Evolutionary conservation across 2,797 vertebrate species (phyloP), one percentile per base, ranked within the genome.

Genomic region (Schizopygopsis pylzovi): DNA sequence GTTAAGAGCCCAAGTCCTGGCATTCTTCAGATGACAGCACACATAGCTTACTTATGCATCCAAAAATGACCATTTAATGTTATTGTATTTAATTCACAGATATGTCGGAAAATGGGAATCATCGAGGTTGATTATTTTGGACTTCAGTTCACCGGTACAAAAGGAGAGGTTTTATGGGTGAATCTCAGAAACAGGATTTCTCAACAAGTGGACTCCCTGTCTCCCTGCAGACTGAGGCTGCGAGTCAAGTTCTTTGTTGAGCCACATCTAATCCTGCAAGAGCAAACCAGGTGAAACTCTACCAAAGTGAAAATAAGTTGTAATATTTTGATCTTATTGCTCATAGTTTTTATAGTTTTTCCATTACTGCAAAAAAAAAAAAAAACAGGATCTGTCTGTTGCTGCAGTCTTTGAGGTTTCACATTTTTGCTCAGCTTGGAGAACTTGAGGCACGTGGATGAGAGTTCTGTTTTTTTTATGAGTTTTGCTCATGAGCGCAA

Each of bases 101-200:
- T 97, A 85, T 97, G 96, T 91, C 93, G 94, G 70, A 94, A 95
- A 82, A 72, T 97, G 90, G 96, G 96, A 15, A 96, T 97, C 89
- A 96, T 97, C 91, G 96, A 97, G 92, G 95, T 96, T 77, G 96
- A 97, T 93, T 97, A 97, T 92, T 96, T 97, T 91, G 96, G 96
- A 86, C 95, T 97, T 85, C 96, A 97, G 82, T 96, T 96, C 91
- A 95, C 92, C 22, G 96, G 96, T 80, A 96, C 90, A 90, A 96
- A 96, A 93, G 96, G 96, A 52, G 96, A 97, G 88, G 96, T 91
- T 87, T 93, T 96, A 39, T 97, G 96, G 96, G 91, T 97, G 85
- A 97, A 97, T 92, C 91, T 97, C 91, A 95, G 96, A 89, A 97
- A 97, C 90, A 94, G 96, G 85, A 96, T 97, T 90, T 96, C 95